These are phyloP conservation scores for Nomada fabriciana DNA, from an alignment of 2,888 invertebrate genomes.

Conservation along the genomic window DNA sequence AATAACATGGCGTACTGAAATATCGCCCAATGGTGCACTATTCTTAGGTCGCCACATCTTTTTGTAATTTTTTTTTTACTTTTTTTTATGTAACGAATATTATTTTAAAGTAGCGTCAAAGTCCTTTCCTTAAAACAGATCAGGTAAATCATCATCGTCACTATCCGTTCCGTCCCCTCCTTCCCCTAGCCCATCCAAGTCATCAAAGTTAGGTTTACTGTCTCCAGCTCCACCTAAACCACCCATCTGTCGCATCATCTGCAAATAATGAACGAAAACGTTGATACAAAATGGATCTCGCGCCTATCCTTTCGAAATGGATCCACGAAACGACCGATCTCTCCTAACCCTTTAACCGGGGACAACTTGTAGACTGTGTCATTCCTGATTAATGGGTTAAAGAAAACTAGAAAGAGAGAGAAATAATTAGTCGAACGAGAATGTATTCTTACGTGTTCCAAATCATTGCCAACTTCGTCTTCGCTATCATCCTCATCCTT, in stretches of 20 bases:
- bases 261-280: constrained; percentile 53
- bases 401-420: no score
- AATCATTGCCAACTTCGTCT: constrained; percentile 88
- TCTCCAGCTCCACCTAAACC: constrained; percentile 86
- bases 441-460: constrained; percentile 86
- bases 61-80: constrained; percentile 59
- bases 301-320: no score
- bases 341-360: no score
- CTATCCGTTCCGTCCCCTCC: constrained; percentile 87
- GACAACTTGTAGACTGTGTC: no score
- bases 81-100: constrained; percentile 58
- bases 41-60: constrained; percentile 70
- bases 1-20: constrained; percentile 72
- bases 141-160: constrained; percentile 92
- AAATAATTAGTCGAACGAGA: not conserved
- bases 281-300: no score
- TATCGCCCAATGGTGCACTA: constrained; percentile 69
- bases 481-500: constrained; percentile 98
- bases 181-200: constrained; percentile 88
- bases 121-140: constrained; percentile 83
- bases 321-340: no score
- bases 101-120: constrained; percentile 60
- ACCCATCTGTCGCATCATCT: constrained; percentile 91
- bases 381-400: no score
- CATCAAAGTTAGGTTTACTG: constrained; percentile 90